Conservation (phyloP, 1,140 invertebrate genomes). For the Bombus vancouverensis region DNA sequence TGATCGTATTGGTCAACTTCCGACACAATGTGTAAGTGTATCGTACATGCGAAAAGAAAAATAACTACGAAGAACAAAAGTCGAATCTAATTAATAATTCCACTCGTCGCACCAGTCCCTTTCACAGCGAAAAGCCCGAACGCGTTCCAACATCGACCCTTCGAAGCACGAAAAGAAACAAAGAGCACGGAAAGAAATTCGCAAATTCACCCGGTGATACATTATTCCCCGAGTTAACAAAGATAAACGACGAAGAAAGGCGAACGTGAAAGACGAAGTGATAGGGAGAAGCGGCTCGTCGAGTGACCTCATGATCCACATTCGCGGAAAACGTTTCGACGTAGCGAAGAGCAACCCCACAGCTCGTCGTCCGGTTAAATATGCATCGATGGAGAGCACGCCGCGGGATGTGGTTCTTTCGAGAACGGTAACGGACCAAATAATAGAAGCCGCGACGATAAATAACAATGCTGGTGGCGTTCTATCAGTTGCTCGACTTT, state of each 20-base stretch:
- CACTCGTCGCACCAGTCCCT: not conserved
- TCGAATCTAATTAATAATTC: not conserved
- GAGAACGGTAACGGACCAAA: conserved; percentile 1
- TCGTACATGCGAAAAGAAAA: not conserved
- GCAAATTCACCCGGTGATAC: not conserved
- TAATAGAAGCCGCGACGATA: conserved; percentile 48
- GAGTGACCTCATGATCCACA: conserved; percentile 13
- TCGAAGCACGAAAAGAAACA: too few relatives aligned
- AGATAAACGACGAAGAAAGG: not conserved
- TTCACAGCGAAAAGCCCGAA: not conserved
- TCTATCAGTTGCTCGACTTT: not conserved
- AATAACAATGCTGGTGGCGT: conserved; percentile 44
- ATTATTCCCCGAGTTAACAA: not conserved
- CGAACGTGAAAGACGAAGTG: not conserved
- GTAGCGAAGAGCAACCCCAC: not conserved
- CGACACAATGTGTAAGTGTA: not conserved
- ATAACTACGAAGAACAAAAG: not conserved
- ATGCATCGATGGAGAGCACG: conserved; percentile 5
- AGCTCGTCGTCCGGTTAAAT: conserved; percentile 17
- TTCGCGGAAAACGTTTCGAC: not conserved
- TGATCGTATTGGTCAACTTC: not conserved
- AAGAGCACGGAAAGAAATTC: not conserved
- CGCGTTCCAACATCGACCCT: not conserved
- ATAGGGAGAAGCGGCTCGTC: not conserved
- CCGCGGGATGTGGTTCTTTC: conserved; percentile 20